Evolutionary conservation across 2,888 invertebrate genomes (phyloP), one percentile per base, ranked within the genome.

Genomic region (Pocota personata): DNA sequence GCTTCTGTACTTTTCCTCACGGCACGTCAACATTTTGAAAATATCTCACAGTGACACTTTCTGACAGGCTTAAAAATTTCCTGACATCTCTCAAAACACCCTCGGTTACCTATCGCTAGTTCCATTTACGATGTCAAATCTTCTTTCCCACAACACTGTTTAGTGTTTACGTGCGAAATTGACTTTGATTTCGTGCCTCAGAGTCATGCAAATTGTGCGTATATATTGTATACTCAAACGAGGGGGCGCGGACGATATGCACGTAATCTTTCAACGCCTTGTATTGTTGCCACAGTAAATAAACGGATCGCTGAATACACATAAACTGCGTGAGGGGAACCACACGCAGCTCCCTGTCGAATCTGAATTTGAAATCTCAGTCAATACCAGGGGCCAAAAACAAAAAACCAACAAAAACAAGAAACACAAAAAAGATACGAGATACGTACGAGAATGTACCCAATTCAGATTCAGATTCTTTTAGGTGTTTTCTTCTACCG

Each of bases 231-330:
- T 14, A 12, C 32, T 8, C 19, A 16, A 30, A 27, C 10, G 10
- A 5, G 6, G 1, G 8, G 6, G n/a, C 43, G 27, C 30, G 30
- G 16, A 30, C n/a, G 30, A 16, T 19, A 32, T 62, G 43, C 62
- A 16, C 40, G 43, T 30, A 62, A 62, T 62, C 62, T 62, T 30
- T 62, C 62, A 30, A 43, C 62, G 62, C 62, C 43, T 46, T 43
- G 60, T 46, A 4, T 24, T 43, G 62, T 30, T 43, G 43, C 60
- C 37, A 66, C 32, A 52, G 50, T 66, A 66, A 66, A 66, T 66
- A 66, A 50, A 37, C 50, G 21, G 30, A 19, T 16, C 48, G 19
- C 27, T n/a, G 30, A 48, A 46, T 30, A 35, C n/a, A 19, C 21
- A 40, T 67, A 24, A 40, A 27, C 7, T 43, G 43, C 43, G 43